Conservation (phyloP, 2,797 vertebrate species). For the Sebastes itinus region DNA sequence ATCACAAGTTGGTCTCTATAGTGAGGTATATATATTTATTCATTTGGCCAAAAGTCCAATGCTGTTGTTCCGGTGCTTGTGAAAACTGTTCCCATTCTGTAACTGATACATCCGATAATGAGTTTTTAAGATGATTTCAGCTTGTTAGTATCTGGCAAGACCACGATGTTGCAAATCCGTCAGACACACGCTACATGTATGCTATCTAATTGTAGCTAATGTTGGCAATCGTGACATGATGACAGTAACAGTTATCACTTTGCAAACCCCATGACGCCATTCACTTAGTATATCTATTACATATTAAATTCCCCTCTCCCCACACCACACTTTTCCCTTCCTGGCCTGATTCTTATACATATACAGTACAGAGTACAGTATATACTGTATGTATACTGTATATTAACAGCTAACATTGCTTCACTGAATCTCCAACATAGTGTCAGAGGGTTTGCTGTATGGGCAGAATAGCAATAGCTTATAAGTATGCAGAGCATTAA, state of each 20-base stretch:
- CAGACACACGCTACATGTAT: neutral
- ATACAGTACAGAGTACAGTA: neutral
- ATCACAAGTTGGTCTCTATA: no score
- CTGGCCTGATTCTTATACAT: neutral
- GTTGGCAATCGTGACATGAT: no score
- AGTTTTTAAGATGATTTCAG: neutral
- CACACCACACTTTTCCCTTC: neutral
- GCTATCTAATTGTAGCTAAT: neutral
- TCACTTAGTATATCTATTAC: neutral
- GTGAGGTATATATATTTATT: fast-evolving
- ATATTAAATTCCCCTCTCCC: neutral
- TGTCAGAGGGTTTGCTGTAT: neutral
- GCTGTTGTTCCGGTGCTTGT: neutral
- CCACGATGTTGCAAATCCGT: no score
- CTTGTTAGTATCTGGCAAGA: neutral
- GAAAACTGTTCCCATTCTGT: neutral
- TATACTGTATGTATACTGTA: neutral
- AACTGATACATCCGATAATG: neutral
- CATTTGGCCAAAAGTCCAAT: neutral
- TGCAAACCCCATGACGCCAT: neutral
- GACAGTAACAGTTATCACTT: no score
- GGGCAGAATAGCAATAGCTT: neutral
- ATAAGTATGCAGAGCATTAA: neutral
- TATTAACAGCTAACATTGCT: neutral
- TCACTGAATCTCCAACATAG: neutral